Base-by-base conservation (phyloP, 1,140 invertebrate genomes). In the Drosophila ficusphila region DNA sequence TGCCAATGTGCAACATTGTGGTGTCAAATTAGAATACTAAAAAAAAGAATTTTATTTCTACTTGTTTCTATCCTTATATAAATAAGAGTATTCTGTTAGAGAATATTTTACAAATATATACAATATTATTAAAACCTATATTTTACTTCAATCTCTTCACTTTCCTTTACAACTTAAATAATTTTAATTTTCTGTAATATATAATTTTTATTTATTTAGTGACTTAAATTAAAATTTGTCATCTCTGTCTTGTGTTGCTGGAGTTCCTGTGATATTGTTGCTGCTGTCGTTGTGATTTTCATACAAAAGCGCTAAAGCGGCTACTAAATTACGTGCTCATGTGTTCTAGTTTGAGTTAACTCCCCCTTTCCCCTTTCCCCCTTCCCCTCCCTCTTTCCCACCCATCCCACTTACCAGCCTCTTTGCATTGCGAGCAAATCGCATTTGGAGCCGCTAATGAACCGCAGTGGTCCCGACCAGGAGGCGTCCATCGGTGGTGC, bases 291-390 rank as follows among this genome's bases (percentile, higher is more conserved):
- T 86, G 82, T 81, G 81, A 86, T 86, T 86, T 86, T 86, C 81
- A 86, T 82, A 86, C 81, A 86, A 86, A 86, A 86, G 82, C 82
- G 82, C 58, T 70, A 86, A 86, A 81, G 68, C 81, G 82, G 76
- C 81, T 86, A 86, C 81, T 86, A 86, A 86, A 86, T 86, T 86
- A 86, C 81, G 82, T 86, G 81, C 81, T 86, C 81, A 86, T 86
- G 81, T 85, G 81, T 86, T 86, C 81, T 88, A 88, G 81, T 86
- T 86, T 36, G 60, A 54, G 64, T 48, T 67, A 41, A 52, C 53
- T 48, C 60, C 54, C 47, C 41, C 33, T 6, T n/a, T n/a, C 12
- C 60, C 54, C 47, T 36, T 29, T 6, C 14, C 14, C 12, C 19
- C 29, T 4, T 25, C 34, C 31, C 3, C n/a, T n/a, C n/a, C 31